Evolutionary conservation across 2,888 invertebrate species (phyloP), one percentile per base, ranked within the genome.

Genomic region (Hemithea aestivaria): DNA sequence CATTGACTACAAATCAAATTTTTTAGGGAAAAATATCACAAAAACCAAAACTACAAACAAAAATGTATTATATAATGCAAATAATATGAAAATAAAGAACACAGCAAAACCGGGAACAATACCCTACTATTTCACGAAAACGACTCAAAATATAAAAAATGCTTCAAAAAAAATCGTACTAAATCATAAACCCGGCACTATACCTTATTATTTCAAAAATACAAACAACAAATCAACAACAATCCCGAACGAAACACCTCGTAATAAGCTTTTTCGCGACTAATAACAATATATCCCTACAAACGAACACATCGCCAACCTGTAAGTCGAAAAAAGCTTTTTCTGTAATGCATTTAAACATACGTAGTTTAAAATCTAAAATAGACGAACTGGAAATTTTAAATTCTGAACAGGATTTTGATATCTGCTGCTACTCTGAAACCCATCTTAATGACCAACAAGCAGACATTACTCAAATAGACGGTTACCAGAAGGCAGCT

Each of bases 41-140:
- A 20, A 2, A 7, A 6, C 20, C 2, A 28, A 7, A 4, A 4
- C 7, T 12, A 27, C 10, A 10, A 5, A 7, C 5, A 8, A 10
- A 10, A 10, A 2, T 6, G 11, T 8, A 26, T 1, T 7, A 7
- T 1, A n/a, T 12, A 3, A 2, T 2, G 2, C 16, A 20, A 20
- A 8, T 6, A 20, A 6, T 5, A 20, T 2, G 3, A 16, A 16
- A 2, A 16, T 5, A 16, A 16, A 16, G 2, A 16, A 2, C 4
- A n/a, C 7, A 20, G 16, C 6, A n/a, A 9, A 5, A 7, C 20
- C 3, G 1, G 28, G 28, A 1, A 28, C 28, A 1, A 28, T 28
- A 6, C 28, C 28, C 1, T 28, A 20, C 9, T 28, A 28, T 9
- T 28, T 28, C 7, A 16, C 8, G 4, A 28, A 28, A 28, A n/a